Evolutionary conservation across 2,888 invertebrate species (phyloP).

Genomic region (Neoascia interrupta): DNA sequence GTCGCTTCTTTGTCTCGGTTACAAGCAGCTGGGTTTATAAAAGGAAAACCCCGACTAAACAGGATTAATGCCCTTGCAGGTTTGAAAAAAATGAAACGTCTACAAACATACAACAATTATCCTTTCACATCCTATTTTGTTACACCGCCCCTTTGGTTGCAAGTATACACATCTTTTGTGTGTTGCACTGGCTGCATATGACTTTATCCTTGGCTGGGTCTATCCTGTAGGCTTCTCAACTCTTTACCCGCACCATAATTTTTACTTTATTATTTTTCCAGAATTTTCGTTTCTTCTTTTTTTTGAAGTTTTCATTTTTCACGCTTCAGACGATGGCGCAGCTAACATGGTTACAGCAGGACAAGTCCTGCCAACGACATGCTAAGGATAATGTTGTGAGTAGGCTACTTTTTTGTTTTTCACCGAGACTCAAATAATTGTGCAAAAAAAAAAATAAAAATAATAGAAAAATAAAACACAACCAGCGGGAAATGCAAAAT

Average conservation of each 20-base stretch:
- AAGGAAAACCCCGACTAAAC: too few relatives aligned
- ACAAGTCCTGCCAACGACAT: conserved; percentile 62
- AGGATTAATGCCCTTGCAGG: conserved; percentile 42
- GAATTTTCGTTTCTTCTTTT: too few relatives aligned
- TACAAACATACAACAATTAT: conserved; percentile 54
- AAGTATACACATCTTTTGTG: conserved; percentile 39
- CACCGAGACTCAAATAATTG: conserved; percentile 45
- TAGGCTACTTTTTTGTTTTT: conserved; percentile 52
- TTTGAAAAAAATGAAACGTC: background rate
- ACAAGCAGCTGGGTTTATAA: too few relatives aligned
- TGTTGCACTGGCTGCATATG: conserved; percentile 29
- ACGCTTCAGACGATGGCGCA: conserved; percentile 56
- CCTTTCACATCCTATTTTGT: conserved; percentile 60
- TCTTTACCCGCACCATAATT: conserved; percentile 43
- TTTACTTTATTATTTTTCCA: conserved; percentile 41
- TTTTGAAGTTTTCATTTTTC: conserved; percentile 41
- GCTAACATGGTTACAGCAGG: conserved; percentile 59
- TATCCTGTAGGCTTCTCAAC: conserved; percentile 46
- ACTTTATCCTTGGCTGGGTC: conserved; percentile 46
- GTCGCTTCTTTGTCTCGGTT: too few relatives aligned
- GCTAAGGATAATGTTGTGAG: conserved; percentile 55
- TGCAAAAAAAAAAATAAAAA: conserved; percentile 56
- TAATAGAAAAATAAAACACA: too few relatives aligned
- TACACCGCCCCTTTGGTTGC: conserved; percentile 46
- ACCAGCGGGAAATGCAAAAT: conserved; percentile 57